Base-by-base conservation (phyloP, 2,113 vertebrate species). In the Cinclus cinclus region DNA sequence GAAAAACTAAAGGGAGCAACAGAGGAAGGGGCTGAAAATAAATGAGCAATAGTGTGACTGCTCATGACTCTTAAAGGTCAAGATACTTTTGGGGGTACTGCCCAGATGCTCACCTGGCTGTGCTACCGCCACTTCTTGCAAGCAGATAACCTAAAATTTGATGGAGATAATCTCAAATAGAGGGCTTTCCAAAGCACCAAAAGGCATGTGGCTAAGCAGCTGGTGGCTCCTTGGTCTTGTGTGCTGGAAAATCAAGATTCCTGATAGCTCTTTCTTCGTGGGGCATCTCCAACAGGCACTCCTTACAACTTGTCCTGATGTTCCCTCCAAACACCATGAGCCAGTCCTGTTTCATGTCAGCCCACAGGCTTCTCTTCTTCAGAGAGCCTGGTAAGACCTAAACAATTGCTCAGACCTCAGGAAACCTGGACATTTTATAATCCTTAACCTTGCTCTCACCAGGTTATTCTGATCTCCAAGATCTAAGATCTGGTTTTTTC, bases 271-370 rank as follows among this genome's bases (percentile, higher is more conserved):
- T 1, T 73, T 24, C 28, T 76, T 37, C 49, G 2, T 1, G 23
- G 14, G 53, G 13, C 4, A 25, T n/a, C 44, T 65, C 39, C 49
- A 50, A 7, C 9, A 7, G 35, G 31, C 42, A 60, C 13, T 11
- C 18, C 56, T 47, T 44, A 44, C 17, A 37, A 10, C 20, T 44
- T 24, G 9, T 37, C 25, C 28, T 3, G 42, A 19, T 15, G 15
- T 10, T 62, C 52, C 31, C 80, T 67, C 39, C 7, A 3, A 39
- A 9, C 7, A 30, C 39, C 37, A 27, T 0, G 0, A 31, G 24
- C 12, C 25, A 13, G 60, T n/a, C 23, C 47, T 2, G 4, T 14
- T 52, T 42, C 78, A 39, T 1, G 0, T 10, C 39, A 16, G 4
- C 39, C 65, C 79, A 8, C 59, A 37, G 59, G 27, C 18, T 56